Evolutionary conservation across 2,888 invertebrate species (phyloP).

Genomic region (Melanchra persicariae): DNA sequence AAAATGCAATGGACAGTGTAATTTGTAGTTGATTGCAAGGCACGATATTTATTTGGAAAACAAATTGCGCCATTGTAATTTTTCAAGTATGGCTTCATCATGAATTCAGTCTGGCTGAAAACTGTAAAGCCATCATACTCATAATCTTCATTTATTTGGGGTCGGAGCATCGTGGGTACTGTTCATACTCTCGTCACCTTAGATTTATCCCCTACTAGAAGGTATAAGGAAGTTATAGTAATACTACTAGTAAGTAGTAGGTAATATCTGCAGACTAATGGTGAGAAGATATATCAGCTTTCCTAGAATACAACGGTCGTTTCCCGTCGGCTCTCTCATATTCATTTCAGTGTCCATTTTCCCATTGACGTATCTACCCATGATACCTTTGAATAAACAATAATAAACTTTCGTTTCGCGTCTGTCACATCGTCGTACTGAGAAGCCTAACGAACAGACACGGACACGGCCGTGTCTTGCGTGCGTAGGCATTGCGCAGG

Average conservation of each 20-base stretch:
- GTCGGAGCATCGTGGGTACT: not conserved
- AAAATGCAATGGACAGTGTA: constrained; percentile 1
- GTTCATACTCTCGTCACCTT: not conserved
- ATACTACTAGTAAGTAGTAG: too few relatives aligned
- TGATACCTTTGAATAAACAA: constrained; percentile 8
- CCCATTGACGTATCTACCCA: not conserved
- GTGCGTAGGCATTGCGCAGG: constrained; percentile 26
- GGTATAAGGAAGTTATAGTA: too few relatives aligned
- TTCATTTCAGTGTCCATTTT: not conserved
- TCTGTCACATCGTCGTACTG: not conserved
- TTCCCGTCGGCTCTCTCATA: not conserved
- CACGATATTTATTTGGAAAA: not conserved
- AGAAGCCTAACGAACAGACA: not conserved
- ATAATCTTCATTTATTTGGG: not conserved
- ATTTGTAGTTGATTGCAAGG: not conserved
- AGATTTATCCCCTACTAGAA: too few relatives aligned
- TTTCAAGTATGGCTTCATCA: not conserved
- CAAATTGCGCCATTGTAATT: not conserved
- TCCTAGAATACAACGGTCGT: too few relatives aligned
- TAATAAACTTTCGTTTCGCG: not conserved
- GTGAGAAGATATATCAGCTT: too few relatives aligned
- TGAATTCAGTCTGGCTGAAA: not conserved
- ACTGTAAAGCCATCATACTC: not conserved
- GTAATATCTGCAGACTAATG: too few relatives aligned
- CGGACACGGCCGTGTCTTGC: constrained; percentile 2